Evolutionary conservation across 2,113 vertebrate genomes (phyloP), one percentile per base, ranked within the genome.

Genomic region (Rhabdornis inornatus): DNA sequence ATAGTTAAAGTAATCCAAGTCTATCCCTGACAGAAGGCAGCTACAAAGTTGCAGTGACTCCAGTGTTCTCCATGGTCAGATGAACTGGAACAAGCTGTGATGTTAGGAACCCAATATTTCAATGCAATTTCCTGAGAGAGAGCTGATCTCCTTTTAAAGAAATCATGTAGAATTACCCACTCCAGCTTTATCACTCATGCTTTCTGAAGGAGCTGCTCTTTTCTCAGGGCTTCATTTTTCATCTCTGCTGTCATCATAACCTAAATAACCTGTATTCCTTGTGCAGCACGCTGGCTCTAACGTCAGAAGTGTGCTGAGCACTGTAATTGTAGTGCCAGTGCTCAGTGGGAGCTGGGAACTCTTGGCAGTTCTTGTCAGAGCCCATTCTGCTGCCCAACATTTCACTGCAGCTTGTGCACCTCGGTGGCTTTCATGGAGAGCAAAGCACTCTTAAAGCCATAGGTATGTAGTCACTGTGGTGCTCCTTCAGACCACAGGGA

Each of bases 151-250:
- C 82, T 90, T 91, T 92, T 86, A 86, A 53, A 92, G 47, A 93
- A 94, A 83, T 83, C 47, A 10, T 18, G 30, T 71, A 57, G 44
- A 92, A 86, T 76, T 91, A 72, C 45, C 39, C 45, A 81, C 87
- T 94, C 61, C 57, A 40, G 69, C 35, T 84, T 89, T 90, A 75
- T 66, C 68, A 76, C 15, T 89, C 45, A 35, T 65, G 23, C 50
- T 81, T 93, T 95, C 83, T 89, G 69, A 87, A 94, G 83, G 80
- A 92, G 80, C 53, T 90, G 83, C 79, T 96, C 83, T 94, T 91
- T 95, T 95, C 57, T 87, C 75, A 83, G 94, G 56, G 53, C 66
- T 95, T 89, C 57, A 57, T 93, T 95, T 96, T 92, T 90, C 93
- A 82, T 96, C 88, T 50, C 47, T 94, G 86, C 92, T 92, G 64